Evolutionary conservation across 2,797 vertebrate genomes (phyloP).

Genomic region (Typhlichthys eigenmanni): DNA sequence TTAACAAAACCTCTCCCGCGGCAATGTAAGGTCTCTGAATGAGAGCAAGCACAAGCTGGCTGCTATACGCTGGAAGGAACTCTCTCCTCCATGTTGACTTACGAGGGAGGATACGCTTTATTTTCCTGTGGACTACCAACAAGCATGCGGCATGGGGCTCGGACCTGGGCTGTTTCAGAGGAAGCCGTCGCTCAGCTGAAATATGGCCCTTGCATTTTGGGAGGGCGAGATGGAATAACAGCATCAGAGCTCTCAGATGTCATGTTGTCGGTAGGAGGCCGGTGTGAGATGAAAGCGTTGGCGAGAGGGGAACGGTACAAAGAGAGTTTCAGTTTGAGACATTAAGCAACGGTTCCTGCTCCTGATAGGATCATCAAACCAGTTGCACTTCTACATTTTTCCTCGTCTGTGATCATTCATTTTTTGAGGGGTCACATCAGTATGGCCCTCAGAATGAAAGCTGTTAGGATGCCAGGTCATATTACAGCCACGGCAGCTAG

Average conservation of each 20-base stretch:
- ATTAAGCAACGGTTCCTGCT: constrained; percentile 3
- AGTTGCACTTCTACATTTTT: constrained; percentile 10
- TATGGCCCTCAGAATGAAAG: constrained; percentile 3
- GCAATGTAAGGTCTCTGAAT: constrained; percentile 5
- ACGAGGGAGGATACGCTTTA: not conserved
- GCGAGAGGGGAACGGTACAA: constrained; percentile 26
- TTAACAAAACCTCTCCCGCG: constrained; percentile 5
- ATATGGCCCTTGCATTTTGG: constrained; percentile 30
- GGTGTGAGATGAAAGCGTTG: constrained; percentile 44
- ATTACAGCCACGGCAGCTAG: constrained; percentile 25
- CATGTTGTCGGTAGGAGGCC: constrained; percentile 32
- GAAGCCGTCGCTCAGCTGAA: constrained; percentile 47
- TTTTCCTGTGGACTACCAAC: constrained; percentile 28
- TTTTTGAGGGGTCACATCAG: constrained; percentile 1
- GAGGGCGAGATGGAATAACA: constrained; percentile 42
- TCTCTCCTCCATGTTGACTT: not conserved
- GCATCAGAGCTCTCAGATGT: constrained; percentile 56
- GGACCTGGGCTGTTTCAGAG: constrained; percentile 18
- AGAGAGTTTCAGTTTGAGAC: constrained; percentile 19
- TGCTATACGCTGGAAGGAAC: not conserved
- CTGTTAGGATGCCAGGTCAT: constrained; percentile 33
- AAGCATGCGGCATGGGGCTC: constrained; percentile 18
- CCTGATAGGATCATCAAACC: not conserved
- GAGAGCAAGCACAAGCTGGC: not conserved
- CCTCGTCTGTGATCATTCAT: constrained; percentile 26